These are phyloP conservation scores for Scyliorhinus canicula DNA, from an alignment of 2,797 vertebrate genomes.

Conservation along the genomic window DNA sequence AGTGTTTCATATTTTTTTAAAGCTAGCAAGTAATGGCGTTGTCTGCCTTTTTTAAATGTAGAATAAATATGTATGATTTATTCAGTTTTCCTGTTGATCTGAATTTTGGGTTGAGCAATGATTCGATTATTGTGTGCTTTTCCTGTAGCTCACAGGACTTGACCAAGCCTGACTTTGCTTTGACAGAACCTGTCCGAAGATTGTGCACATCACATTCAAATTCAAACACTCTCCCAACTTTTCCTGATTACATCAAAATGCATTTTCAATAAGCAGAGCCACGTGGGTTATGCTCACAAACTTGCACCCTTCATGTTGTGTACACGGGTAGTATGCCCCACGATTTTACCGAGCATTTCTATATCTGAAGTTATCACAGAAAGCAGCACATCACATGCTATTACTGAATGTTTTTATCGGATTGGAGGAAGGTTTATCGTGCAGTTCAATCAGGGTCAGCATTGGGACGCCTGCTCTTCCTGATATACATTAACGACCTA, in stretches of 20 bases:
- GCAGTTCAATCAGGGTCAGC: not conserved
- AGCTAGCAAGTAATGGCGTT: not conserved
- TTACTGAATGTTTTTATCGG: not conserved
- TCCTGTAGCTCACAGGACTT: not conserved
- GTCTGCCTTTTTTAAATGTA: not conserved
- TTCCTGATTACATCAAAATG: not conserved
- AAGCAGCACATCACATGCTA: not conserved
- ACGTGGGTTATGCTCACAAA: not conserved
- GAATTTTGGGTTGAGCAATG: not conserved
- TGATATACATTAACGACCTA: not conserved
- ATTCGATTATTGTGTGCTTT: not conserved
- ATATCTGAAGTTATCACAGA: not conserved
- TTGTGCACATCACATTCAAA: not conserved
- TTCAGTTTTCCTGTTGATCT: not conserved
- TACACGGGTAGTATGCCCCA: not conserved
- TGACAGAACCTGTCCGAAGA: not conserved
- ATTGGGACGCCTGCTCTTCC: not conserved
- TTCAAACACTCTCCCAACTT: not conserved
- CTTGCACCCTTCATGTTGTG: not conserved
- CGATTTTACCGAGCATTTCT: not conserved
- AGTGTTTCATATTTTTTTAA: conserved; percentile 42
- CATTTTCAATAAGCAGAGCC: not conserved
- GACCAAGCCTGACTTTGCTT: not conserved
- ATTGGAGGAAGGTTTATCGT: not conserved
- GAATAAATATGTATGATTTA: not conserved